Base-by-base conservation (phyloP, 2,797 vertebrate species). In the Rhodeus uyekii region DNA sequence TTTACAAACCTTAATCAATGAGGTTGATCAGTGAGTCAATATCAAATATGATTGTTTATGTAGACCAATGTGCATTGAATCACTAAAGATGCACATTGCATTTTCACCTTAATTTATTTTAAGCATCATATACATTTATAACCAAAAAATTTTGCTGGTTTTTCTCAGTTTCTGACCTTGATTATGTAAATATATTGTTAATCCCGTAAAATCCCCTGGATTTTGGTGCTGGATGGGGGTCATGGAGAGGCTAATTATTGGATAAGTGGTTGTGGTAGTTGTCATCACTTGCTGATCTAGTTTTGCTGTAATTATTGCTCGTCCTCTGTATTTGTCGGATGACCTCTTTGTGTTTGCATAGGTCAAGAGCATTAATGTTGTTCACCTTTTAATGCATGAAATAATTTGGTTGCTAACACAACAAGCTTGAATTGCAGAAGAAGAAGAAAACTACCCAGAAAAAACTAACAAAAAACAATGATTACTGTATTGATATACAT, bases 121-220 rank as follows among this genome's bases (percentile, higher is more conserved):
- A 36, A 38, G 22, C 3, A 36, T 32, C 29, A 69, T 46, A 32
- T 50, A 46, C 9, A 34, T 22, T 72, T 34, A 50, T 34, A 8
- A 36, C 32, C 32, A 36, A 36, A 3, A 24, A 84, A 83, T 90
- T 75, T 87, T 87, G 88, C 88, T 86, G 83, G 81, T 87, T 88
- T 91, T 92, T 90, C 86, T 91, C 88, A 58, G 80, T 82, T 55
- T 81, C 88, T 91, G 93, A 93, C 93, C 92, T 90, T 92, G 90
- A 93, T 94, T 93, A 94, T 93, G 92, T 86, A 93, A 93, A 94
- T 92, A 87, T 89, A 53, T 84, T 86, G 87, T 89, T 93, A 94
- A 94, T 94, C 91, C 92, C 87, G 4, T 81, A n/a, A 82, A 92
- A 93, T 91, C 91, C 76, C 1, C 76, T 87, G 89, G 92, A 92